Evolutionary conservation across 2,797 vertebrate species (phyloP).

Genomic region (Brachyrhaphis roseni): DNA sequence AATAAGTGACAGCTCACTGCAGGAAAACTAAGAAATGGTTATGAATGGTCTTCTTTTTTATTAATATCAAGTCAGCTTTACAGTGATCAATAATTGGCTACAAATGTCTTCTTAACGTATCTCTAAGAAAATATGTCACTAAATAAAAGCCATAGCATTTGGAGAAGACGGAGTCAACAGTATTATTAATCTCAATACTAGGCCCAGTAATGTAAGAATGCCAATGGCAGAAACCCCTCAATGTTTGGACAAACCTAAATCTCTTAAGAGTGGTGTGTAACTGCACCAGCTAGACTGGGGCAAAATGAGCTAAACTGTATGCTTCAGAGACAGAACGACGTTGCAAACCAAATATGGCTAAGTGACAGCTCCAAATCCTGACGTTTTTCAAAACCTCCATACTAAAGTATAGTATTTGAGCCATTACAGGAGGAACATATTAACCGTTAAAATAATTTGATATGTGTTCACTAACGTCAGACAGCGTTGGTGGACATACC

Average conservation of each 20-base stretch:
- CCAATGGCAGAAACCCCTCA: not conserved
- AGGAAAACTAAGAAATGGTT: not conserved
- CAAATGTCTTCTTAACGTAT: not conserved
- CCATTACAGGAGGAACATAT: not conserved
- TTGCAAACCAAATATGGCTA: conserved; percentile 54
- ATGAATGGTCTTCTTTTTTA: not conserved
- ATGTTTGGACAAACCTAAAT: not conserved
- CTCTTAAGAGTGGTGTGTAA: conserved; percentile 6
- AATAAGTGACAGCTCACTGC: not conserved
- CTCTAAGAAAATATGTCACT: not conserved
- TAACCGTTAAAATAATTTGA: not conserved
- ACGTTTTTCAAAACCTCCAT: not conserved
- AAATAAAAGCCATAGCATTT: not conserved
- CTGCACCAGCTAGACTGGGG: conserved; percentile 27
- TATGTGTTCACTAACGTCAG: conserved; percentile 20
- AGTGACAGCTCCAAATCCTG: conserved; percentile 55
- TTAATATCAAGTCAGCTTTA: not conserved
- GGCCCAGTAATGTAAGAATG: not conserved
- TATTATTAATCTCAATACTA: not conserved
- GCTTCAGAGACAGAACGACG: conserved; percentile 26
- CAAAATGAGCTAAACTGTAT: conserved; percentile 15
- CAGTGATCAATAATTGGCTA: not conserved
- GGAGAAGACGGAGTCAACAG: not conserved
- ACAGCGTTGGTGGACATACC: conserved; percentile 20
- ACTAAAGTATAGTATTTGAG: not conserved